Percentiles rank a stretch among this genome's conserved stretches.
Evolutionary conservation across 2,113 vertebrate genomes (phyloP).

Genomic region (Riparia riparia): DNA sequence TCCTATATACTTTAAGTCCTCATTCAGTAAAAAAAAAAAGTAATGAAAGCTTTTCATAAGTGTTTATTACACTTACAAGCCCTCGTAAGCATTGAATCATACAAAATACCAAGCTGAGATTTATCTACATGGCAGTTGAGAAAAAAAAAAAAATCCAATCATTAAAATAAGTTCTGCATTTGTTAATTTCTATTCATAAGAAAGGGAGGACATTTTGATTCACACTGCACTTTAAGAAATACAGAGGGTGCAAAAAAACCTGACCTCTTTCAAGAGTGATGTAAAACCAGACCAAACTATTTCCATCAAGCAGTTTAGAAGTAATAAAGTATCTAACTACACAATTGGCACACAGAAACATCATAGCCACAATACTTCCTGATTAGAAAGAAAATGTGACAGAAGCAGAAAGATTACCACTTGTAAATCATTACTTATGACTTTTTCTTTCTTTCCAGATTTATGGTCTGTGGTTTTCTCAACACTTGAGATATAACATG

Average conservation of each 20-base stretch:
- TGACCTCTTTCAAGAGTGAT: not conserved
- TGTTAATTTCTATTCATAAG: not conserved
- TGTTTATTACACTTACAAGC: not conserved
- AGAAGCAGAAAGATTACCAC: not conserved
- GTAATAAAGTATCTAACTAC: not conserved
- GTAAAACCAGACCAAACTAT: conserved; percentile 5
- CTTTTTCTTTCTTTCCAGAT: conserved; percentile 16
- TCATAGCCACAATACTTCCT: not conserved
- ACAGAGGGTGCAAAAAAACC: accelerated
- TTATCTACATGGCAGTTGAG: not conserved
- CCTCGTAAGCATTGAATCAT: not conserved
- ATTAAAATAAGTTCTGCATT: not conserved
- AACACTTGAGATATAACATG: not conserved
- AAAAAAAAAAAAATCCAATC: not conserved
- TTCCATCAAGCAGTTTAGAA: not conserved
- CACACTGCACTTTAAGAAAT: not conserved
- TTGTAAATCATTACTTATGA: not conserved
- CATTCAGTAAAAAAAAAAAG: not conserved
- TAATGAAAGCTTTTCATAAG: not conserved
- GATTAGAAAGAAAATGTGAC: not conserved
- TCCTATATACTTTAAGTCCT: not conserved
- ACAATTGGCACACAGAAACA: not conserved
- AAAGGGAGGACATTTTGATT: not conserved
- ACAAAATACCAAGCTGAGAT: not conserved
- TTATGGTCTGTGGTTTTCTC: not conserved